Evolutionary conservation across 2,888 invertebrate genomes (phyloP).

Genomic region (Bellardia bayeri): DNA sequence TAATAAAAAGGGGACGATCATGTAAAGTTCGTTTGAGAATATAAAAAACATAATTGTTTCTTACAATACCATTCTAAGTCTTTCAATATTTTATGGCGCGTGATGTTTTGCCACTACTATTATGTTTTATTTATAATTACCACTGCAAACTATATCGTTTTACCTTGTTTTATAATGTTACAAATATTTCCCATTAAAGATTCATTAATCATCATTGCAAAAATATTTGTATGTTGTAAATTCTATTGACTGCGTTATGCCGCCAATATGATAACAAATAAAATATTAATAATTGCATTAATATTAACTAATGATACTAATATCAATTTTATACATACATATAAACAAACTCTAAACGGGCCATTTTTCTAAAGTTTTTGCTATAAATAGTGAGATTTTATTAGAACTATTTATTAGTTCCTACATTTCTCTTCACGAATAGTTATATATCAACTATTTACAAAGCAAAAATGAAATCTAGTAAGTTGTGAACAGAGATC

Average conservation of each 20-base stretch:
- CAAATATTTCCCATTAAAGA: neutral
- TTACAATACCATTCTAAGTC: too few relatives aligned
- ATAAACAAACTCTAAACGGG: neutral
- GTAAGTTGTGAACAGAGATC: slow-evolving; percentile 5
- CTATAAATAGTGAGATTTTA: neutral
- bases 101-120: too few relatives aligned
- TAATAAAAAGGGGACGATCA: too few relatives aligned
- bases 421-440: neutral
- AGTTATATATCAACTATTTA: neutral
- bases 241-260: neutral
- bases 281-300: neutral
- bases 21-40: too few relatives aligned
- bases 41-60: too few relatives aligned
- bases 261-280: neutral
- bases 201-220: neutral
- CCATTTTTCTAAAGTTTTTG: neutral
- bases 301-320: neutral
- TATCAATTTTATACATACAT: neutral
- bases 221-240: neutral
- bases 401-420: neutral
- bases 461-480: slow-evolving; percentile 24
- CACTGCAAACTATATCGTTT: neutral
- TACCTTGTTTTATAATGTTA: neutral
- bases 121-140: too few relatives aligned
- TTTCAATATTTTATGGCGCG: too few relatives aligned